Base-by-base conservation (phyloP, 2,797 vertebrate species). In the Buceros bicornis region DNA sequence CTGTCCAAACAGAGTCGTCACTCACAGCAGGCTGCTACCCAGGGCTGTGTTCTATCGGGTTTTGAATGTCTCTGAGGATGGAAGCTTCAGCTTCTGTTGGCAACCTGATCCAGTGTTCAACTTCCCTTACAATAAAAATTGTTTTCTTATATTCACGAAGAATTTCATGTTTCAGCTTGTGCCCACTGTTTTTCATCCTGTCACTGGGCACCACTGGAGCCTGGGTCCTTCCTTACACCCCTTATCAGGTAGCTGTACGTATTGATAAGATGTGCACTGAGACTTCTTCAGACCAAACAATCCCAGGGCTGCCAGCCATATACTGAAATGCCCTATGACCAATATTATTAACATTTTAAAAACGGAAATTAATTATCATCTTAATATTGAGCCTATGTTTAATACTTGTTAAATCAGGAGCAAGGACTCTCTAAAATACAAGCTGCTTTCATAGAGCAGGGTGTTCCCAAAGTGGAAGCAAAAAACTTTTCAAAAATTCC, bases 171-270 rank as follows among this genome's bases (percentile, higher is more conserved):
- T 56, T 61, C 45, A 48, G 26, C 16, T 69, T 18, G 25, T 66
- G 29, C 45, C 37, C n/a, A 24, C 16, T 65, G 33, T 3, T 13
- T 40, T 16, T 35, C 37, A 11, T 53, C 11, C 73, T 58, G 6
- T 33, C 37, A 58, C 37, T 61, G 25, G 33, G 15, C 28, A 45
- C 21, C 18, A 18, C 31, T 13, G 62, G 11, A 42, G 1, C 13
- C 26, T 51, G 35, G 31, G 26, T 54, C 29, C 40, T 26, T 37
- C 83, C 54, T 58, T 33, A 8, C 13, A 62, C 3, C 1, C 19
- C 18, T 10, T 40, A 15, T 3, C 28, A 57, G 4, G 33, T 0
- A 31, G 8, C 13, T 22, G 45, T 1, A 29, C 83, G 6, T 11
- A 12, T 4, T 22, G 37, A 2, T 2, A 26, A 31, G 3, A 56